Evolutionary conservation across 92 coral and sea anemone genomes (phyloP), one percentile per base, ranked within the genome.

Genomic region (Porites divaricata): DNA sequence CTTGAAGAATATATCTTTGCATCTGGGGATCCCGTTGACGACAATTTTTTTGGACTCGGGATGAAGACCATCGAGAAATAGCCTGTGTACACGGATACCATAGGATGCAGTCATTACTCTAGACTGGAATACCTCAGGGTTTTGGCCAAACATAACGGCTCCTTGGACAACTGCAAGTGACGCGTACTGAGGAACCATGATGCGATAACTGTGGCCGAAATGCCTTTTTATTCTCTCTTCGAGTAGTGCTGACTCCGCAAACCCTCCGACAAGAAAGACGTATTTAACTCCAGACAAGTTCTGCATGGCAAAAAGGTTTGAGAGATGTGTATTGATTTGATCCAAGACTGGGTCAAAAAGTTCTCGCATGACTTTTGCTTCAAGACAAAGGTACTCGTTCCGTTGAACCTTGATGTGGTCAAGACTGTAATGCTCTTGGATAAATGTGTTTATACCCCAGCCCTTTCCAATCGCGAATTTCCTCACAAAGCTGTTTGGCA

Each of bases 251-350:
- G 95, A 87, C 23, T 89, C 93, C 1, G 95, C 92, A 61, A 92
- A 92, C 0, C 95, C 95, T 2, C 95, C 95, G 1, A 92, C 95
- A 4, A 92, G 86, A 71, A 92, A 92, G 79, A 92, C 54, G 11
- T 71, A 80, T 75, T 89, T 69, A 22, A 92, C 93, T 19, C 56
- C 71, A 2, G 81, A 65, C 19, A 92, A 78, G 67, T 86, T 88
- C 21, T 64, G 23, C 56, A 78, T 89, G 3, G 77, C 81, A 15
- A 89, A 67, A 35, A 92, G 83, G 52, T 23, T 64, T 56, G 73
- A 59, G n/a, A 92, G 81, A 67, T 90, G 88, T 3, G 81, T 82
- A 1, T 83, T 63, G 20, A 91, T 83, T 41, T 77, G 88, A 23
- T 70, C 57, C 21, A 88, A 65, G 21, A 89, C 95, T 3, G 93